Conservation (phyloP, 2,113 vertebrate species). For the Hippocampus comes region DNA sequence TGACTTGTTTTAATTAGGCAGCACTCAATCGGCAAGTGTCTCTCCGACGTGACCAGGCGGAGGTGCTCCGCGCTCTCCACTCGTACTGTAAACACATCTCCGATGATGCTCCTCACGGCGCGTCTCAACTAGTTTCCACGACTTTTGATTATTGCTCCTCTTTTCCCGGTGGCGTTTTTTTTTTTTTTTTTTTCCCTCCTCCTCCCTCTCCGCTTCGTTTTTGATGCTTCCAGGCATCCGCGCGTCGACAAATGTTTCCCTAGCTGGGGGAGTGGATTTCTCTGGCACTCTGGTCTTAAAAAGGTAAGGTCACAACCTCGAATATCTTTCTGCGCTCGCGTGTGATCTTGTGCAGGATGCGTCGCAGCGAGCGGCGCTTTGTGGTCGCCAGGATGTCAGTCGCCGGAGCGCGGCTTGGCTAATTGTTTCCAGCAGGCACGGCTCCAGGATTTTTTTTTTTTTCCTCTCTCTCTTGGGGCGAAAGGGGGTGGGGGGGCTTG, state of each 20-base stretch:
- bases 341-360: slow-evolving; percentile 23
- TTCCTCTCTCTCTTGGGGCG: no score
- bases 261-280: slow-evolving; percentile 84
- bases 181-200: slow-evolving; percentile 69
- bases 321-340: not conserved
- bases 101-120: not conserved
- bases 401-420: slow-evolving; percentile 45
- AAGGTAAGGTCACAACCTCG: slow-evolving; percentile 91
- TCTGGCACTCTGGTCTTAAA: slow-evolving; percentile 82
- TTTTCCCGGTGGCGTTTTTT: slow-evolving; percentile 57
- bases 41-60: slow-evolving; percentile 94
- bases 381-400: slow-evolving; percentile 33
- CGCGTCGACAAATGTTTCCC: slow-evolving; percentile 92
- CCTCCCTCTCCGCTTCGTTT: slow-evolving; percentile 74
- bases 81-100: slow-evolving; percentile 88
- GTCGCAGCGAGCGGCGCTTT: slow-evolving; percentile 31
- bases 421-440: slow-evolving; percentile 42
- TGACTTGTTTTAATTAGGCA: slow-evolving; percentile 99
- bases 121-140: slow-evolving; percentile 72
- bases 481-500: no score
- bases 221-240: slow-evolving; percentile 77
- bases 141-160: slow-evolving; percentile 58
- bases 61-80: slow-evolving; percentile 80
- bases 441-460: no score
- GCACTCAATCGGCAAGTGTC: slow-evolving; percentile 87